Base-by-base conservation (phyloP, 2,888 invertebrate species). In the Automeris io region DNA sequence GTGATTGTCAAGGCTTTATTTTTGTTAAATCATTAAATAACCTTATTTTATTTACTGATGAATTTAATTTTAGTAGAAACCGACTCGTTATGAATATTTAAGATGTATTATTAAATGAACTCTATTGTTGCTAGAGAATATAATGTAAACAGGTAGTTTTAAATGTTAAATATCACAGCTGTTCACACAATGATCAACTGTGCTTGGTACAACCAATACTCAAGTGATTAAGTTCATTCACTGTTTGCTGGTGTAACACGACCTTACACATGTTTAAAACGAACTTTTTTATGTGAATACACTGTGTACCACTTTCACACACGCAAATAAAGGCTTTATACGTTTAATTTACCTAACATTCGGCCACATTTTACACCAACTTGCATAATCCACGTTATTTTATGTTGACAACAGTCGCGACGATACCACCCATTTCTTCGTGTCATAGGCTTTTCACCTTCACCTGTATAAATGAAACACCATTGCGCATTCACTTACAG, bases 361-460 rank as follows among this genome's bases (percentile, higher is more conserved):
- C 69, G 70, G 72, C 69, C 77, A 78, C 76, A 83, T 82, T 74
- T 72, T 74, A 68, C 67, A 72, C 71, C 75, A 74, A 75, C 82
- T 82, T 81, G 85, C 82, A 81, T 82, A 83, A 81, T 86, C 76
- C 80, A 75, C 70, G 70, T 73, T 81, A 79, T 81, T 80, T 74
- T 69, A 71, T 77, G 70, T 79, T 80, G 80, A 83, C 77, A 79
- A 80, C 78, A 73, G 78, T 77, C 71, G 74, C 72, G 61, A 69
- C 57, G 54, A 61, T 65, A 68, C 70, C 73, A 72, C 67, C 72
- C 83, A 85, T 82, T 54, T 51, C 61, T 75, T 68, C 61, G 57
- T 54, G 57, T 61, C 54, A 51, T 51, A 60, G 52, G 52, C 51
- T 53, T 51, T 43, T 40, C 56, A 54, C 51, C 53, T 61, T 71